These are phyloP conservation scores for Tyrannus savana DNA, from an alignment of 2,113 vertebrate species.

Conservation along the genomic window DNA sequence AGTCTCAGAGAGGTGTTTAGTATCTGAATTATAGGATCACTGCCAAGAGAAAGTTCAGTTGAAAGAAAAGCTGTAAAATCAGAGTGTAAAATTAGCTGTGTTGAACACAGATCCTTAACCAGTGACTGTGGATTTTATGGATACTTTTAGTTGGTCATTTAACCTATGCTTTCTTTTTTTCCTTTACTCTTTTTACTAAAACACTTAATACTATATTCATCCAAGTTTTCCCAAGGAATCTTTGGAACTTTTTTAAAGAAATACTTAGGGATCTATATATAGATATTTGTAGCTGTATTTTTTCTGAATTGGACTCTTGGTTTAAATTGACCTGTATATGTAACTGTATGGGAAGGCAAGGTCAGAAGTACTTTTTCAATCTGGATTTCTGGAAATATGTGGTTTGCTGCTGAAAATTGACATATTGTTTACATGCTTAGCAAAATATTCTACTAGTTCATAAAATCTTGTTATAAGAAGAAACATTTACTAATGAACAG, in stretches of 20 bases:
- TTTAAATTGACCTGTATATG: not conserved
- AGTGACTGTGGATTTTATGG: not conserved
- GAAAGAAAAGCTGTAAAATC: not conserved
- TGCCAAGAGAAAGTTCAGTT: not conserved
- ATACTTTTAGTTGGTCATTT: not conserved
- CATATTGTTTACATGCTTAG: not conserved
- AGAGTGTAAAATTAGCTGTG: accelerated
- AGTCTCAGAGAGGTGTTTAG: not conserved
- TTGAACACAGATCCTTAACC: not conserved
- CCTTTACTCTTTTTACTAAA: not conserved
- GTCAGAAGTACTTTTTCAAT: not conserved
- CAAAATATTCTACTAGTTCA: not conserved
- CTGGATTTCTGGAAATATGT: not conserved
- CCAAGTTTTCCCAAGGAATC: not conserved
- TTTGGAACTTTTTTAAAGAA: not conserved
- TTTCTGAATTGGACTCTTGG: not conserved
- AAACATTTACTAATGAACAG: not conserved
- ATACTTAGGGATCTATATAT: not conserved
- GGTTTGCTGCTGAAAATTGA: not conserved
- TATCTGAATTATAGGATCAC: not conserved
- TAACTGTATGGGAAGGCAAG: not conserved
- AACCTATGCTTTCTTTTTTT: not conserved
- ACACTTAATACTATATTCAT: not conserved
- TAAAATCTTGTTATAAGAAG: not conserved
- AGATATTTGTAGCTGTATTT: not conserved